Conservation (phyloP, 2,113 vertebrate species). For the Shinisaurus crocodilurus region DNA sequence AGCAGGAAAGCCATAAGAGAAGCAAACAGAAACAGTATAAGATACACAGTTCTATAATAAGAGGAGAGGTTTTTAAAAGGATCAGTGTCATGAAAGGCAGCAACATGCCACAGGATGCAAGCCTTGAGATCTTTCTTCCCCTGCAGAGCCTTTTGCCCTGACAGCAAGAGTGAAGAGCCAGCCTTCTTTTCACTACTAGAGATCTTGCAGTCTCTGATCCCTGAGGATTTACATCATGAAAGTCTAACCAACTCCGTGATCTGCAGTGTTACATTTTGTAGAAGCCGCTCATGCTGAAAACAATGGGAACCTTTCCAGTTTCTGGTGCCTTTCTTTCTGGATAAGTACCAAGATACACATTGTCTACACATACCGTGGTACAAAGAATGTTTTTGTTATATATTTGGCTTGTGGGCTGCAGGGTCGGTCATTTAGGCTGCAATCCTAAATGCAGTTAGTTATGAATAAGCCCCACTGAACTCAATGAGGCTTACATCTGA, state of each 20-base stretch:
- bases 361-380: fast-evolving
- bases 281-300: neutral
- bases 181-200: neutral
- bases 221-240: neutral
- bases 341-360: neutral
- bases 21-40: neutral
- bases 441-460: no score
- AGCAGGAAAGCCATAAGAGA: neutral
- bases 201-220: neutral
- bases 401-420: neutral
- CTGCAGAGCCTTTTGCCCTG: neutral
- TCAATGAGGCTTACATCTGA: no score
- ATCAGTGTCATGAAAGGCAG: neutral
- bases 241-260: no score
- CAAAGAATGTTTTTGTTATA: constrained; percentile 5
- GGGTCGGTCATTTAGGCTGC: neutral
- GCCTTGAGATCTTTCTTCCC: neutral
- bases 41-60: neutral
- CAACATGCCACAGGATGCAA: neutral
- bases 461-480: no score
- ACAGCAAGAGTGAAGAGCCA: neutral
- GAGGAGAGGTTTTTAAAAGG: neutral
- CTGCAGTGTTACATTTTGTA: neutral
- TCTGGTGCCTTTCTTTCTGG: neutral
- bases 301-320: neutral